Percentiles rank a stretch among this genome's conserved stretches.
phyloP scores from a whole-genome alignment of 2,113 vertebrate genomes.

The Brachirus orientalis region DNA sequence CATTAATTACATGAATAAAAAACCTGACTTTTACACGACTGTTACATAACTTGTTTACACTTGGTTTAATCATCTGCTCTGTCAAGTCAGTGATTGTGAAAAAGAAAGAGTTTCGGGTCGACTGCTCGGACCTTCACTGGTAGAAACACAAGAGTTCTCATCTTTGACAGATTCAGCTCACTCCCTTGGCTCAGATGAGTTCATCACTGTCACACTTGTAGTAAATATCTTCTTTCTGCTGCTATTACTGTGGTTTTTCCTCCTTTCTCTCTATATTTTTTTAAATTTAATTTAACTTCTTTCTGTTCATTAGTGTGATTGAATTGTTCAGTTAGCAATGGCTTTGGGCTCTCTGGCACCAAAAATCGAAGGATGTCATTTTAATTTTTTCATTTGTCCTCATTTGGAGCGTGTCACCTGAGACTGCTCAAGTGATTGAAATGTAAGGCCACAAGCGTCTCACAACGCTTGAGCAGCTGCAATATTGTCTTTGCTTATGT shows the following conservation, averaged over 20 bases:
- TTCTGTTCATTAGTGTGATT: constrained; percentile 41
- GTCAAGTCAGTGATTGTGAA: too few species aligned
- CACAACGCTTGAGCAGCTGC: constrained; percentile 50
- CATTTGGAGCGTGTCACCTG: constrained; percentile 58
- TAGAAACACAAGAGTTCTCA: constrained; percentile 51
- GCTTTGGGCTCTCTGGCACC: constrained; percentile 29
- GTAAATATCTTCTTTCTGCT: constrained; percentile 6
- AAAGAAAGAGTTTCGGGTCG: constrained; percentile 2
- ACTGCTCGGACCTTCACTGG: background rate
- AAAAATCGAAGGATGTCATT: constrained; percentile 54
- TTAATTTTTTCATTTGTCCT: constrained; percentile 69
- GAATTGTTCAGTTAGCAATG: constrained; percentile 65
- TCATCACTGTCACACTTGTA: constrained; percentile 9
- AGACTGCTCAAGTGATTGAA: constrained; percentile 60
- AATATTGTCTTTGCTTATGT: constrained; percentile 69
- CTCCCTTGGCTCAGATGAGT: constrained; percentile 20
- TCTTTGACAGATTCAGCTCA: constrained; percentile 43
- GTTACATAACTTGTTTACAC: constrained; percentile 10
- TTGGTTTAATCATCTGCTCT: constrained; percentile 18
- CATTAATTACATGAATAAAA: too few species aligned
- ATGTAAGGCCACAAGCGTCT: constrained; percentile 40
- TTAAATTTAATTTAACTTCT: background rate
- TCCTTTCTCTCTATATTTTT: background rate
- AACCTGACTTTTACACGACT: too few species aligned
- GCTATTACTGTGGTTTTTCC: background rate